A percentile compares a stretch with the other conserved stretches of the same genome.
Conservation (phyloP, 2,888 invertebrate species). For the Spisula subtruncata region DNA sequence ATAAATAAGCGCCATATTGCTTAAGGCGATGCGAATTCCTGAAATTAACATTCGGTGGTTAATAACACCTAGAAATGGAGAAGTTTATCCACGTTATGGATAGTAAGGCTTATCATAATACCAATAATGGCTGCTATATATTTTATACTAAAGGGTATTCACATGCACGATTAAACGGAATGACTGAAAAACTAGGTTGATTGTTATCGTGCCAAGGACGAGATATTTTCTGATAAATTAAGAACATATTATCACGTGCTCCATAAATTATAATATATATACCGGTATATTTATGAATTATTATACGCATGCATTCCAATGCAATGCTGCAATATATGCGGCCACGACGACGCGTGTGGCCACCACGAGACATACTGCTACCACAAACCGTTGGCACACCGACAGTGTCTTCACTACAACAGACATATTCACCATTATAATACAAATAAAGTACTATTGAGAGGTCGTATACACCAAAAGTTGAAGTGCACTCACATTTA, state of each 20-base stretch:
- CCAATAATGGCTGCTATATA: background rate
- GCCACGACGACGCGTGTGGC: no score
- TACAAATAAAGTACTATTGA: no score
- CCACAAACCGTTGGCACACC: no score
- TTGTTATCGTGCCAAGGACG: background rate
- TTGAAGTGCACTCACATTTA: no score
- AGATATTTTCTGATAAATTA: background rate
- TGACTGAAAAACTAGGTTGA: background rate
- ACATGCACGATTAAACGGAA: background rate
- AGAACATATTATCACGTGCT: background rate
- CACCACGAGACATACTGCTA: no score
- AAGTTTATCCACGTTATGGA: background rate
- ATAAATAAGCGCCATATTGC: background rate
- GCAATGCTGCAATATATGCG: no score
- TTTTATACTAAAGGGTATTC: background rate
- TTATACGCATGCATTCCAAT: no score
- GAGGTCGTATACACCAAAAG: no score
- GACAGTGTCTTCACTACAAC: no score
- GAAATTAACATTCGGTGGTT: background rate
- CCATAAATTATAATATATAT: no score
- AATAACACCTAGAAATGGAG: conserved; percentile 2
- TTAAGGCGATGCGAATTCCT: background rate
- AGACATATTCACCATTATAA: no score
- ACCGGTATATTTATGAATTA: no score
- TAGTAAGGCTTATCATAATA: background rate